Conservation (phyloP, 2,888 invertebrate species). For the Ectemnius lituratus region DNA sequence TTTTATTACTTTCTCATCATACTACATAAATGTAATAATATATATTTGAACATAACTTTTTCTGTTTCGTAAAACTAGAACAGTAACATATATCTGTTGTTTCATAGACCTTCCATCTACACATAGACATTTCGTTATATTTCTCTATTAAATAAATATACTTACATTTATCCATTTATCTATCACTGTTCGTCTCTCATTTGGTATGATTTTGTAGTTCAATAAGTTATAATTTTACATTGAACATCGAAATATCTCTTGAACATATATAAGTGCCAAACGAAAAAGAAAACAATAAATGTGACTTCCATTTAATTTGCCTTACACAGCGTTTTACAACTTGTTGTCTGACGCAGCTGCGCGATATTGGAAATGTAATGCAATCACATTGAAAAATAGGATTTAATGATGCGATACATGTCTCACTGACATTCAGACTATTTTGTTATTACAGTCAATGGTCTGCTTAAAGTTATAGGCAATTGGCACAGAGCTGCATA, state of each 20-base stretch:
- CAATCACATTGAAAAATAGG: constrained; percentile 39
- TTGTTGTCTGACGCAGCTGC: constrained; percentile 20
- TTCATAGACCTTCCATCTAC: constrained; percentile 41
- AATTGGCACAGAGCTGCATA: constrained; percentile 51
- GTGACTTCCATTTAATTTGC: constrained; percentile 36
- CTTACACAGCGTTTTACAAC: constrained; percentile 19
- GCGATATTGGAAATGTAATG: constrained; percentile 46
- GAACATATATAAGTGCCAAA: constrained; percentile 28
- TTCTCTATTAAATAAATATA: constrained; percentile 58
- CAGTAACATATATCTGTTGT: constrained; percentile 42
- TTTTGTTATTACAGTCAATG: constrained; percentile 17
- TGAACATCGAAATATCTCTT: constrained; percentile 21
- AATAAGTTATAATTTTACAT: constrained; percentile 27
- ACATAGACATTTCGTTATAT: constrained; percentile 35
- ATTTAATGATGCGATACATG: constrained; percentile 43
- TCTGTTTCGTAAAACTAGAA: constrained; percentile 37
- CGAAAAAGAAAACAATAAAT: constrained; percentile 39
- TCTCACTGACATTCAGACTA: constrained; percentile 18
- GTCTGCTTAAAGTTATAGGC: constrained; percentile 20
- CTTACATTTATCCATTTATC: constrained; percentile 48
- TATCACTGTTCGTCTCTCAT: constrained; percentile 31
- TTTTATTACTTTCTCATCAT: constrained; percentile 41
- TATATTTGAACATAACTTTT: constrained; percentile 48
- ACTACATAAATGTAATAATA: constrained; percentile 55
- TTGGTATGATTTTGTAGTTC: constrained; percentile 29